Conservation (phyloP, 2,797 vertebrate genomes). For the Streptopelia turtur region DNA sequence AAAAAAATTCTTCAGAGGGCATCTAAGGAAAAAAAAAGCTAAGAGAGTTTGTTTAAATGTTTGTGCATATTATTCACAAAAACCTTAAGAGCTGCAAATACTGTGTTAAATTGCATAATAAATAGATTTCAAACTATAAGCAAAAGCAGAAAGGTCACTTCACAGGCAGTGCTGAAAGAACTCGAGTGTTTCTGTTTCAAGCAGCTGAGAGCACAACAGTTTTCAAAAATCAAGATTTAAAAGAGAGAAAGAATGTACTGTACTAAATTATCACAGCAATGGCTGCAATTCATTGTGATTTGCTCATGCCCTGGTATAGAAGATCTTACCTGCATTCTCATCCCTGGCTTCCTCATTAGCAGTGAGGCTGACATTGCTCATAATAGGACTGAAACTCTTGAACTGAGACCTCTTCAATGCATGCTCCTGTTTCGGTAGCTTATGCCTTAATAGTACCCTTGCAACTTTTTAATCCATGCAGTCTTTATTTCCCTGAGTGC, state of each 20-base stretch:
- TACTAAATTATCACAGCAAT: neutral
- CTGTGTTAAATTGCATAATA: slow-evolving; percentile 14
- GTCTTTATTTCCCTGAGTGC: slow-evolving; percentile 42
- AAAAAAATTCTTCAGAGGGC: neutral
- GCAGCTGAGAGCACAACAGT: neutral
- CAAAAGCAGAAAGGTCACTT: neutral
- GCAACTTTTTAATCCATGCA: slow-evolving; percentile 50
- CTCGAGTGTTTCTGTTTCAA: neutral
- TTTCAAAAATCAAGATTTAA: neutral
- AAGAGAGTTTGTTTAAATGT: slow-evolving; percentile 5
- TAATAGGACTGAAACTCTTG: neutral
- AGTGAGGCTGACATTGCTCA: slow-evolving; percentile 29
- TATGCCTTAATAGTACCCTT: slow-evolving; percentile 34
- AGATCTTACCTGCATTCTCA: slow-evolving; percentile 56
- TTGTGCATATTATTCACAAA: slow-evolving; percentile 27
- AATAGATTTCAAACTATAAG: slow-evolving; percentile 36
- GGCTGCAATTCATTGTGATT: neutral
- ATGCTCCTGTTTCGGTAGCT: slow-evolving; percentile 11
- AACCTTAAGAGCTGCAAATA: neutral
- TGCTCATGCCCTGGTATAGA: neutral
- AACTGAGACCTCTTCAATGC: slow-evolving; percentile 35
- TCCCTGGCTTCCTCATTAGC: slow-evolving; percentile 18
- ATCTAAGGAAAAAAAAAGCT: slow-evolving; percentile 28
- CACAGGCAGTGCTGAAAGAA: neutral
- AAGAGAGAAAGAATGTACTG: neutral